Conservation (phyloP, 2,797 vertebrate genomes). For the Podargus strigoides region DNA sequence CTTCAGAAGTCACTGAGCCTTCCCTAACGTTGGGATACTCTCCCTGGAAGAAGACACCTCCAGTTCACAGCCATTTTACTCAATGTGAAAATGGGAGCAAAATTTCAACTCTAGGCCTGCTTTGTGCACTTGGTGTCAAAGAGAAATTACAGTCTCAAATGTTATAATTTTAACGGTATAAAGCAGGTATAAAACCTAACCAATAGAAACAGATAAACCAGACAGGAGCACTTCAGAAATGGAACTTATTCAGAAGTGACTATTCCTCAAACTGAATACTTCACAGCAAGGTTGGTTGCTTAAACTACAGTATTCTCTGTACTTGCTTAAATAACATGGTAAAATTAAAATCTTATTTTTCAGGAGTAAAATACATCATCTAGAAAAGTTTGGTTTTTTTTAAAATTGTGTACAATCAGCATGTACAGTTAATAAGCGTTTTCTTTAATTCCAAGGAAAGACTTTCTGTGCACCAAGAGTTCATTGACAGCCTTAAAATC, state of each 20-base stretch:
- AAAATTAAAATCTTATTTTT: neutral
- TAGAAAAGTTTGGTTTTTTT: neutral
- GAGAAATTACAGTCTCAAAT: neutral
- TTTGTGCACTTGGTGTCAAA: neutral
- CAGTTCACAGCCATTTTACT: neutral
- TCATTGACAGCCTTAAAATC: neutral
- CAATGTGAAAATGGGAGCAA: neutral
- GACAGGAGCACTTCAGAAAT: neutral
- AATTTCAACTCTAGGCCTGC: neutral
- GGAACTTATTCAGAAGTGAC: neutral
- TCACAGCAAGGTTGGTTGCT: neutral
- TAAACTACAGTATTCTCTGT: neutral
- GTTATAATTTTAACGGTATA: neutral
- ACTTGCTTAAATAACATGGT: neutral
- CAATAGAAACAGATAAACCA: neutral
- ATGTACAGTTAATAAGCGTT: neutral
- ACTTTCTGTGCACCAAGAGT: neutral
- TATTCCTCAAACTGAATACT: neutral
- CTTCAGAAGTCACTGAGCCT: neutral
- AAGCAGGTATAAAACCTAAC: neutral
- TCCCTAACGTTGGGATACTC: neutral
- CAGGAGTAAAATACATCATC: neutral
- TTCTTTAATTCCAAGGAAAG: neutral
- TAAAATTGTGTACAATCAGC: no score
- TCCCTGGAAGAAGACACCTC: no score